Percentiles rank a stretch among this genome's conserved stretches.
Conservation (phyloP, 2,888 invertebrate genomes). For the Scaptodrosophila latifasciaeformis region DNA sequence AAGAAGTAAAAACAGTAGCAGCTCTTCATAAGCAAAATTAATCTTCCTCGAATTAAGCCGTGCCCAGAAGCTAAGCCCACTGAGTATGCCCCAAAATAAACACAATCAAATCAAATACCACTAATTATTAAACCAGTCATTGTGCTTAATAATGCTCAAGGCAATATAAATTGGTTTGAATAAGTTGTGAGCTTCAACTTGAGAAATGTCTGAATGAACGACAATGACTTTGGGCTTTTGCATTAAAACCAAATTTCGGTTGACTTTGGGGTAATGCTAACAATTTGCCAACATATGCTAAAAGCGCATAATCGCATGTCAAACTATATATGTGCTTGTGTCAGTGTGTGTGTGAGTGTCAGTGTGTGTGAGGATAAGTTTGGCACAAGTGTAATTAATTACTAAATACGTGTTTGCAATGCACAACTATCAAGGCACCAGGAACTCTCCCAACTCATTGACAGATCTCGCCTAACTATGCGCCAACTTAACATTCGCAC, state of each 20-base stretch:
- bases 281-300: conserved; percentile 29
- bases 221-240: too few relatives aligned
- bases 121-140: conserved; percentile 21
- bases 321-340: conserved; percentile 16
- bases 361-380: conserved; percentile 7
- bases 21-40: too few relatives aligned
- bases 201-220: too few relatives aligned
- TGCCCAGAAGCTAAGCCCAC: too few relatives aligned
- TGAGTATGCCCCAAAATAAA: neutral
- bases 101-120: conserved; percentile 12
- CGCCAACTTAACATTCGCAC: conserved; percentile 48
- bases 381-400: conserved; percentile 60
- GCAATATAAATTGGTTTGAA: too few relatives aligned
- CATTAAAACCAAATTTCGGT: too few relatives aligned
- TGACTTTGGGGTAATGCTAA: conserved; percentile 17
- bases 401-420: conserved; percentile 51
- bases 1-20: too few relatives aligned
- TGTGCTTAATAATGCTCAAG: too few relatives aligned
- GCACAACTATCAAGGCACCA: conserved; percentile 14
- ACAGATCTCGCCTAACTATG: conserved; percentile 37
- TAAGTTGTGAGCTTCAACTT: too few relatives aligned
- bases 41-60: too few relatives aligned
- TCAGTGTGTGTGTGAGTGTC: neutral
- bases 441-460: neutral
- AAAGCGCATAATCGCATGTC: conserved; percentile 44